Base-by-base conservation (phyloP, 2,113 vertebrate species). In the Bucco capensis region DNA sequence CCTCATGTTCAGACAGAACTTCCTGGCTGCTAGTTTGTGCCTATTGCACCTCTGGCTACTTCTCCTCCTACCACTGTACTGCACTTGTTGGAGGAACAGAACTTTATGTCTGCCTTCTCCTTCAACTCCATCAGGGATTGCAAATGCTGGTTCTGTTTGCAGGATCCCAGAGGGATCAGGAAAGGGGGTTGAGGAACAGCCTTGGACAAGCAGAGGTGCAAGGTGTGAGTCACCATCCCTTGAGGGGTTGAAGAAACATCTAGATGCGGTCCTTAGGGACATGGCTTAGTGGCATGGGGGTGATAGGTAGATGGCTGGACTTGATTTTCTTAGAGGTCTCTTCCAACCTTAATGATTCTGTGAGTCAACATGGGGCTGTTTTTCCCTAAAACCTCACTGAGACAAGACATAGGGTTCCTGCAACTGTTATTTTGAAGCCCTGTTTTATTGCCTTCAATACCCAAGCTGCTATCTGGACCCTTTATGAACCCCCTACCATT, bases 151-250 rank as follows among this genome's bases (percentile, higher is more conserved):
- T 38, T 58, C 6, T 42, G 22, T 35, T 16, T 14, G 23, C 23
- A 46, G 54, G 16, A 42, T 46, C 23, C 67, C 40, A 44, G 44
- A 49, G 19, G 6, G 37, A 77, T 15, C 56, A 40, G 11, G 13
- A 30, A 61, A 51, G 47, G 5, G 24, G 77, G 70, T 69, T 65
- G 69, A 78, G 33, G 22, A 81, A 27, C 37, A 56, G 24, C 64
- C 44, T 10, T 5, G 12, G 28, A 19, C n/a, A 88, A 50, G 42
- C 4, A 3, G 21, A 67, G 54, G 19, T 15, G 19, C 5, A 16
- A 28, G 5, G 19, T 27, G 37, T 17, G 2, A 9, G 31, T 31
- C 1, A 6, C 0, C n/a, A n/a, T n/a, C n/a, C n/a, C n/a, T n/a
- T n/a, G n/a, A n/a, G n/a, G n/a, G n/a, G n/a, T n/a, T n/a, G n/a